Evolutionary conservation across 2,797 vertebrate genomes (phyloP), one percentile per base, ranked within the genome.

Genomic region (Crocodylus rhombifer): DNA sequence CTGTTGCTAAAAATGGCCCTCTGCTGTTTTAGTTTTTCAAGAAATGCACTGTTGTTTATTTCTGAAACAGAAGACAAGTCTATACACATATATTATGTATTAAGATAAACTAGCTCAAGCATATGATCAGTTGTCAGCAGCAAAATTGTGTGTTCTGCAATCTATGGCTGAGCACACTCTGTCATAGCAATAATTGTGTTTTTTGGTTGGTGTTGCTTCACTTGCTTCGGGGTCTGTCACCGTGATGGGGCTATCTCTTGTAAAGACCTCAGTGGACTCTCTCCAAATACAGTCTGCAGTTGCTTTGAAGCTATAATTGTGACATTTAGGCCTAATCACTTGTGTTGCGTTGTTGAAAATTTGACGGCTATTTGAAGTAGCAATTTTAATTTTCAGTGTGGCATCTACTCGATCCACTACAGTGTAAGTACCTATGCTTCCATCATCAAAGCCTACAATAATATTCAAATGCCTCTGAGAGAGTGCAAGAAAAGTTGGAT

Each of bases 351-450:
- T 99, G 98, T 98, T 99, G 98, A 99, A 99, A 96, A 99, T 99
- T 96, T 99, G 99, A 51, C 99, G 99, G 97, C 99, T 99, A 95
- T 99, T 99, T 65, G 99, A 99, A 82, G 99, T 99, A 96, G 99
- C 99, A 21, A 99, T 99, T 97, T 99, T 99, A 93, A 99, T 99
- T 97, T 99, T 99, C 93, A 99, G 98, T 6, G 99, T 98, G 2
- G 99, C 99, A 7, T 99, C 99, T 1, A 99, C 99, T 0, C 99
- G 98, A 93, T 99, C 99, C 90, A 99, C 99, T 14, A 99, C 99
- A 0, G 99, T 99, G 96, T 99, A 99, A 11, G 99, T 99, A 87
- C 99, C 99, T 30, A 99, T 99, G 96, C 99, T 99, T 82, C 99
- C 99, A 0, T 99, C 99, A 56, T 99, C 99, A 71, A 99, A 99